Base-by-base conservation (phyloP, 2,113 vertebrate genomes). In the Cathartes aura region DNA sequence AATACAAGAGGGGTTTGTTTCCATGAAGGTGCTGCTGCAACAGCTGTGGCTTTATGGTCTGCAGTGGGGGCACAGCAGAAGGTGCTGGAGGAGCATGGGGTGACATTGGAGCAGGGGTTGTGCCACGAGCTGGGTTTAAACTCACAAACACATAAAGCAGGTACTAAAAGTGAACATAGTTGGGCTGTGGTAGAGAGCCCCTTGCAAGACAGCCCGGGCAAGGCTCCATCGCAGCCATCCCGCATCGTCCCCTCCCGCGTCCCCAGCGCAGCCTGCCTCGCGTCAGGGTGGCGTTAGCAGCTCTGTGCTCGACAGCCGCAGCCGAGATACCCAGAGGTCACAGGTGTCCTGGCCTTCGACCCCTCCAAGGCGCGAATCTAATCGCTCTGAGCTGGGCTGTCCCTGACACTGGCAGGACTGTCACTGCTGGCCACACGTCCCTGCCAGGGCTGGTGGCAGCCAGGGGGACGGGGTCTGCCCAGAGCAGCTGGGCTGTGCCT, bases 211-310 rank as follows among this genome's bases (percentile, higher is more conserved):
- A 73, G 47, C 43, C 23, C 23, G 87, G 11, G 24, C 4, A 6
- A 59, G 62, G 43, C 15, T 76, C 58, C 47, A 8, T 55, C 2
- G 2, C 73, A 75, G 38, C 64, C 6, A 0, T 50, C 56, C 85
- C 2, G 0, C 22, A 2, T 27, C 0, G 0, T 89, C 26, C 47
- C 36, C 43, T 88, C 67, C 79, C 1, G 12, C 34, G 16, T 24
- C n/a, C 72, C 53, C 59, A 1, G 16, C 0, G 0, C 75, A 88
- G 53, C 53, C 43, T 0, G 0, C 58, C 45, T 50, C 6, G 0
- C 3, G 0, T 14, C 68, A 48, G 59, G 43, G 38, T 4, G 2
- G 58, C 2, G 7, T 62, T 62, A 56, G 82, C 90, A 93, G 67
- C 85, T 83, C 72, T 55, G 87, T 10, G 32, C 74, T 50, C 21